These are phyloP conservation scores for Archocentrus centrarchus DNA, from an alignment of 2,113 vertebrate genomes.

Conservation along the genomic window DNA sequence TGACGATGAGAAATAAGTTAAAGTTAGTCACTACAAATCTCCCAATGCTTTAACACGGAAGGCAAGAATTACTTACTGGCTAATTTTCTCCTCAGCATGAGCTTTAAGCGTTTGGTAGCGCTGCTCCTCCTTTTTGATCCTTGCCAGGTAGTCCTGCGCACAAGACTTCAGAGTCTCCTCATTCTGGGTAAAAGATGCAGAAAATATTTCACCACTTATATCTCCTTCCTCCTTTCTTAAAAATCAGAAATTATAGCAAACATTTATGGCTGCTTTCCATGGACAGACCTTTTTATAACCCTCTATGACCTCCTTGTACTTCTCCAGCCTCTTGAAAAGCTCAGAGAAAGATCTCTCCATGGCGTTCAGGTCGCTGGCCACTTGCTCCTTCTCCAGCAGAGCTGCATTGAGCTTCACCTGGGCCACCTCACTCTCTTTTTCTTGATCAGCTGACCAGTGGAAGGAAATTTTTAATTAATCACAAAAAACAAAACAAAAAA, in stretches of 20 bases:
- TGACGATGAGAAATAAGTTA: slow-evolving; percentile 50
- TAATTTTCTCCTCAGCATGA: slow-evolving; percentile 92
- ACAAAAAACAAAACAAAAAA: background rate
- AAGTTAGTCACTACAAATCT: background rate
- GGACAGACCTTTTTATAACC: slow-evolving; percentile 86
- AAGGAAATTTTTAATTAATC: background rate
- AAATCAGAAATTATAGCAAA: background rate
- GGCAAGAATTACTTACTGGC: slow-evolving; percentile 74
- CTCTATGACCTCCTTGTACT: slow-evolving; percentile 88
- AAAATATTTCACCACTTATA: background rate
- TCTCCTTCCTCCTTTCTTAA: background rate
- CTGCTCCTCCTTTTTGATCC: slow-evolving; percentile 88
- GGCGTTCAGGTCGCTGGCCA: slow-evolving; percentile 83
- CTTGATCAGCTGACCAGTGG: slow-evolving; percentile 78
- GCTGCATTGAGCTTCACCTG: slow-evolving; percentile 79
- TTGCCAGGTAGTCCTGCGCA: slow-evolving; percentile 84
- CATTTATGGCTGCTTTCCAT: background rate
- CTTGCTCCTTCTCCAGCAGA: slow-evolving; percentile 86
- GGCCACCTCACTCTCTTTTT: slow-evolving; percentile 81
- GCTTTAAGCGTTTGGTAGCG: slow-evolving; percentile 91
- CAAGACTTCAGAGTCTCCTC: slow-evolving; percentile 90
- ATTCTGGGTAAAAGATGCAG: slow-evolving; percentile 79
- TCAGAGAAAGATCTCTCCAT: slow-evolving; percentile 90
- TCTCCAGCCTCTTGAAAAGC: slow-evolving; percentile 91
- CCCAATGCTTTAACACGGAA: background rate